Percentiles rank a stretch among this genome's conserved stretches.
phyloP scores from a whole-genome alignment of 2,797 vertebrate genomes.

The Lacerta viridis region DNA sequence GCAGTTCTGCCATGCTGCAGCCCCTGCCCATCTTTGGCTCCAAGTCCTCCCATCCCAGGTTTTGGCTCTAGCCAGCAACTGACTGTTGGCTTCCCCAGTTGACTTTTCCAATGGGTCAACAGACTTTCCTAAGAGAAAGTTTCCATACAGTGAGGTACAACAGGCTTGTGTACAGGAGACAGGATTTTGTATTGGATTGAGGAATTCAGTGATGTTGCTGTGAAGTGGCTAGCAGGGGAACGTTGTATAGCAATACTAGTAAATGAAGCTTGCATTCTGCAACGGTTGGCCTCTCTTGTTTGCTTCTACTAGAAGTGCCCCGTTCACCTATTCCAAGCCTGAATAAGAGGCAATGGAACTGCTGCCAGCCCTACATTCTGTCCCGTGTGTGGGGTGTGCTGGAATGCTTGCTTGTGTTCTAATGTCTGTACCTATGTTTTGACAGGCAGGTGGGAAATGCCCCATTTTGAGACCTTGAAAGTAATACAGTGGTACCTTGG shows the following conservation, averaged over 20 bases:
- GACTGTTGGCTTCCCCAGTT: too few relatives aligned
- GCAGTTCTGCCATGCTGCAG: too few relatives aligned
- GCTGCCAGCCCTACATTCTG: neutral
- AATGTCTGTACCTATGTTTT: neutral
- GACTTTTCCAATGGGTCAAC: too few relatives aligned
- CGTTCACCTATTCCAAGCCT: neutral
- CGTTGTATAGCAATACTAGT: neutral
- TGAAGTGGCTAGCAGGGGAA: neutral
- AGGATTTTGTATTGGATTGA: neutral
- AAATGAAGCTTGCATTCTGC: neutral
- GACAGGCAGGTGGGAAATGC: neutral
- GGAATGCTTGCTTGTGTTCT: neutral
- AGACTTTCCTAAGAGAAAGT: too few relatives aligned
- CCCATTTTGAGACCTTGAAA: neutral
- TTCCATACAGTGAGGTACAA: neutral
- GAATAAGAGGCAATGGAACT: neutral
- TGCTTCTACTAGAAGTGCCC: neutral
- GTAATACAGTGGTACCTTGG: neutral
- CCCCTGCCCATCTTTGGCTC: too few relatives aligned
- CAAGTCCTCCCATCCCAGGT: too few relatives aligned
- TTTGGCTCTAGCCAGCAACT: too few relatives aligned
- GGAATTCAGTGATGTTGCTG: too few relatives aligned
- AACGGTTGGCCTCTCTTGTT: neutral
- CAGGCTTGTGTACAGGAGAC: neutral
- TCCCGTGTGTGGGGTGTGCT: neutral